Evolutionary conservation across 1,140 invertebrate species (phyloP), one percentile per base, ranked within the genome.

Genomic region (Dendrolimus punctatus): DNA sequence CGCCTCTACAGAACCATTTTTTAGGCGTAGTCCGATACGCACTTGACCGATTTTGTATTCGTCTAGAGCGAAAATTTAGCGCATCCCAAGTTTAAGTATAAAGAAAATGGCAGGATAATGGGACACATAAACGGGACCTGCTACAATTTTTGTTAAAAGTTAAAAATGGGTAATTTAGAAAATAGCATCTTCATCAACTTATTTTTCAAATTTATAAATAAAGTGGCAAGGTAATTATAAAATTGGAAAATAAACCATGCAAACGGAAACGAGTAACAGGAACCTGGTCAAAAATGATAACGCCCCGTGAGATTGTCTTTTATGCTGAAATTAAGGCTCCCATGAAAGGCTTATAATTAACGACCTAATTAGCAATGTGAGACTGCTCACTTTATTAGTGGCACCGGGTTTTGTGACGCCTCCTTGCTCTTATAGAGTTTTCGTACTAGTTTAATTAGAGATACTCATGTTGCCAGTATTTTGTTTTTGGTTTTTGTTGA

Each of bases 331-430:
- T 82, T 84, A 82, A 85, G 76, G 73, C 71, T 74, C 59, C 69
- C 76, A 72, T 76, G 79, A 76, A 76, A 75, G 81, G 76, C 74
- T 85, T 81, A 85, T 82, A 82, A 82, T 81, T 73, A 83, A 85
- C 70, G 71, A 48, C 65, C 76, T 83, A 83, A 85, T 83, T 83
- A 85, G 79, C 63, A 82, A 85, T 76, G 71, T 75, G 81, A 83
- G 75, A 76, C 68, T 66, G 60, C 62, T 73, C 71, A 70, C 67
- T 81, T 85, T 85, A 81, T 81, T 80, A 82, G 73, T 66, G 68
- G 66, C 66, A 56, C 66, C 66, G 44, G 66, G 56, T 69, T 71
- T 78, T 74, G 74, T 76, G 76, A 77, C 73, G 68, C 58, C 65
- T 66, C 64, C 68, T 73, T 68, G 66, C 58, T 42, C 60, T 69